Evolutionary conservation across 1,140 invertebrate genomes (phyloP).

Genomic region (Gerris buenoi): DNA sequence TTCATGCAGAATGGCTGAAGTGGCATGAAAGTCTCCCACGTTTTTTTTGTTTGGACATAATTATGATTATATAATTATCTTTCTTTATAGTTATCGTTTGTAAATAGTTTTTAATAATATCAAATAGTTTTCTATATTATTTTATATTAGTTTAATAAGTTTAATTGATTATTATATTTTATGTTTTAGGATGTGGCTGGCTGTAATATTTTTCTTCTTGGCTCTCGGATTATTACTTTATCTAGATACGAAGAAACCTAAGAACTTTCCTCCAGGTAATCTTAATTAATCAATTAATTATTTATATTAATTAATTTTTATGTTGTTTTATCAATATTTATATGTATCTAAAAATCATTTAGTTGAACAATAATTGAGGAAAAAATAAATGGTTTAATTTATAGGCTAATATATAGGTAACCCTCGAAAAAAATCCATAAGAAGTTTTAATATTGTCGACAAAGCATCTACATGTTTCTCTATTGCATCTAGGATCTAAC

Average conservation of each 20-base stretch:
- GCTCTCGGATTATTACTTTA: constrained; percentile 38
- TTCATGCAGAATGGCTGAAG: too few relatives aligned
- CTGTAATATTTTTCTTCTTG: constrained; percentile 32
- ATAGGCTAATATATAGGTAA: neutral
- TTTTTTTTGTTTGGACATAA: too few relatives aligned
- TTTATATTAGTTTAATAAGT: too few relatives aligned
- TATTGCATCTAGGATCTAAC: too few relatives aligned
- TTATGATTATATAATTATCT: too few relatives aligned
- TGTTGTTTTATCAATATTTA: neutral
- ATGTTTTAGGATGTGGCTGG: constrained; percentile 37
- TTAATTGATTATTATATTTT: too few relatives aligned
- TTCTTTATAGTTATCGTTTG: too few relatives aligned
- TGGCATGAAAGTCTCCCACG: too few relatives aligned
- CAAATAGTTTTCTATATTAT: too few relatives aligned
- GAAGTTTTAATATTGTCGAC: neutral
- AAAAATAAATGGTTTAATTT: neutral
- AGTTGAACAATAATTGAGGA: neutral
- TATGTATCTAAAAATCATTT: neutral
- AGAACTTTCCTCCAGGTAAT: constrained; percentile 54
- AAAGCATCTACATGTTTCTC: too few relatives aligned
- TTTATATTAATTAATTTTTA: neutral
- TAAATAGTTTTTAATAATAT: too few relatives aligned
- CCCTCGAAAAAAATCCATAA: neutral
- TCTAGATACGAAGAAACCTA: constrained; percentile 49
- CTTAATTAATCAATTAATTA: neutral